phyloP scores from a whole-genome alignment of 1,140 invertebrate genomes.

The Lepidurus packardi region DNA sequence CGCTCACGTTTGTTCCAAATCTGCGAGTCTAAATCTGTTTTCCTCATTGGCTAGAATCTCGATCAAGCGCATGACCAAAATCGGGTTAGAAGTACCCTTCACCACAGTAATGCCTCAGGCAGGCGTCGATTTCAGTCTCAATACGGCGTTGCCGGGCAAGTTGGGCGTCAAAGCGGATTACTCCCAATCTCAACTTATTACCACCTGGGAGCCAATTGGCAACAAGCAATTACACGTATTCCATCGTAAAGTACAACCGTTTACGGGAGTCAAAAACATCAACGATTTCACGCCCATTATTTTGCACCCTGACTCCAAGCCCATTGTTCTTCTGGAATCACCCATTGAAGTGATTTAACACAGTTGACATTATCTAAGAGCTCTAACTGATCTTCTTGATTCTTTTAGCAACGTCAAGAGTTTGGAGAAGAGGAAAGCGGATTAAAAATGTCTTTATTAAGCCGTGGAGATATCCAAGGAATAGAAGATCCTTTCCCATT shows the following conservation, averaged over 20 bases:
- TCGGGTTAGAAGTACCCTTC: constrained; percentile 27
- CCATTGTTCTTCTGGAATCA: constrained; percentile 1
- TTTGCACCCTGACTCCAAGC: constrained; percentile 28
- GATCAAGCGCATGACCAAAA: constrained; percentile 7
- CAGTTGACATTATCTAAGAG: not conserved
- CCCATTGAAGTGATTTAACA: constrained; percentile 22
- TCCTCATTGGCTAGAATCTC: not conserved
- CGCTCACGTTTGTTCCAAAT: not conserved
- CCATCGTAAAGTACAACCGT: constrained; percentile 11
- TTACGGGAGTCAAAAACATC: not conserved
- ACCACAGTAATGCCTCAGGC: constrained; percentile 22
- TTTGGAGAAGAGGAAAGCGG: constrained; percentile 23
- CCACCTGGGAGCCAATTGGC: constrained; percentile 26
- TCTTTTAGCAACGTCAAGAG: not conserved
- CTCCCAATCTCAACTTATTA: constrained; percentile 22
- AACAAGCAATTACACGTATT: not conserved
- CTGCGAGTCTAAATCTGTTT: not conserved
- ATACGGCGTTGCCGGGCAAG: constrained; percentile 20
- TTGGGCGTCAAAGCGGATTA: constrained; percentile 25
- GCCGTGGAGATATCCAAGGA: constrained; percentile 16
- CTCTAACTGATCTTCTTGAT: not conserved
- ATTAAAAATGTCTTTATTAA: constrained; percentile 26
- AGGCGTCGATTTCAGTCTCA: not conserved
- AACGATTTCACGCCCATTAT: constrained; percentile 29
- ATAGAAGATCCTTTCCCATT: constrained; percentile 8